Evolutionary conservation across 2,888 invertebrate genomes (phyloP), one percentile per base, ranked within the genome.

Genomic region (Orthonevra nobilis): DNA sequence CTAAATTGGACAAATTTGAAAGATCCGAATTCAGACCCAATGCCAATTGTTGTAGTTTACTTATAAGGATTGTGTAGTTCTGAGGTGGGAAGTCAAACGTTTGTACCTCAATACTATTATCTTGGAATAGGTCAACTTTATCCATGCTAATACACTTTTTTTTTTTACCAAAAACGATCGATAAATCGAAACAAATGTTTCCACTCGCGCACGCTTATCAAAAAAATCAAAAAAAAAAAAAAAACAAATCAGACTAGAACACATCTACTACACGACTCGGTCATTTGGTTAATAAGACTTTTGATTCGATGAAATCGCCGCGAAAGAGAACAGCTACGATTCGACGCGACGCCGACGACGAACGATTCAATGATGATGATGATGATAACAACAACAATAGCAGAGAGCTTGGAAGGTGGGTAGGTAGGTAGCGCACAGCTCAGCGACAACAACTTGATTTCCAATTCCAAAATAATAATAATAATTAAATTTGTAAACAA

Each of bases 11-110:
- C 12, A 87, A 82, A 69, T 86, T 87, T 23, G 83, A 84, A 50
- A 87, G 58, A 1, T 86, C 86, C 6, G 86, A 83, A 54, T 87
- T 88, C 58, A 87, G 64, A 15, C 87, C 86, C 56, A 86, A 73
- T 0, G 88, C 88, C 54, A 88, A 68, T 34, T 87, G 85, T 70
- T 88, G 88, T 40, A 88, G 82, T 81, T 88, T 87, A 38, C 86
- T 88, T 30, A 88, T 85, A n/a, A 88, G 74, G 70, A 86, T 73
- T 10, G 86, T 88, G 77, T 88, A 88, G 77, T 88, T 88, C 48
- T 87, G 85, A n/a, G n/a, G n/a, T 5, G 87, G 84, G 61, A 87
- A 83, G 40, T 83, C 84, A 23, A 86, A 84, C n/a, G 84, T 81
- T 40, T 84, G 85, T 32, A 86, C 34, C 63, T 86, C 86, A 7